Base-by-base conservation (phyloP, 2,888 invertebrate species). In the Mythimna ferrago region DNA sequence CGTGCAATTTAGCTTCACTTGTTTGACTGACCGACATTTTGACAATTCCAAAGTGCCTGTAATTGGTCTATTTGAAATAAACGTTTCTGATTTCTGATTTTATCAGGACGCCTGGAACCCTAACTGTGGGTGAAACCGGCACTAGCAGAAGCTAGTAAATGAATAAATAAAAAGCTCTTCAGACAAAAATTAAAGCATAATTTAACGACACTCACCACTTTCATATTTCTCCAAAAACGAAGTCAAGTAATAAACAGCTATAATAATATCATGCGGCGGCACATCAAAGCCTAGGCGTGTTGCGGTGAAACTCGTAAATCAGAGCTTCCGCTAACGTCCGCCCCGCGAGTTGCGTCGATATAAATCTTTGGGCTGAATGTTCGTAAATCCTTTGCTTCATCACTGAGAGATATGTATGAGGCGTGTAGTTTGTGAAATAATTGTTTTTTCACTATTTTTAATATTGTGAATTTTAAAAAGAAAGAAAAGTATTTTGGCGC, bases 211-310 rank as follows among this genome's bases (percentile, higher is more conserved):
- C 14, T 21, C 38, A 19, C 2, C 38, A 66, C 35, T 64, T 61
- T 57, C 19, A 65, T 66, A 58, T 68, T 38, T 65, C 76, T 66
- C 58, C 32, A 57, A 56, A 71, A 74, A 51, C 35, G 86, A 32
- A 66, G n/a, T 21, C 32, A 53, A 70, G 87, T 85, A 77, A 82
- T 87, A 89, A 90, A 85, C 77, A 86, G 32, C 26, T 85, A 69
- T 81, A 84, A 91, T 91, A 89, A 89, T 83, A 88, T 85, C 84
- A 83, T 88, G 87, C 86, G 84, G 78, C 80, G 68, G 69, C 77
- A 84, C 82, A 80, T 84, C 86, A 87, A 87, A 85, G 87, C 65
- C 66, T 57, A 76, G 80, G 83, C 80, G 80, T 78, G 87, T 78
- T 76, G 73, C 88, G 76, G 87, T 84, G 78, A 71, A 85, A 87